Conservation (phyloP, 2,797 vertebrate genomes). For the Cichlasoma orientale region DNA sequence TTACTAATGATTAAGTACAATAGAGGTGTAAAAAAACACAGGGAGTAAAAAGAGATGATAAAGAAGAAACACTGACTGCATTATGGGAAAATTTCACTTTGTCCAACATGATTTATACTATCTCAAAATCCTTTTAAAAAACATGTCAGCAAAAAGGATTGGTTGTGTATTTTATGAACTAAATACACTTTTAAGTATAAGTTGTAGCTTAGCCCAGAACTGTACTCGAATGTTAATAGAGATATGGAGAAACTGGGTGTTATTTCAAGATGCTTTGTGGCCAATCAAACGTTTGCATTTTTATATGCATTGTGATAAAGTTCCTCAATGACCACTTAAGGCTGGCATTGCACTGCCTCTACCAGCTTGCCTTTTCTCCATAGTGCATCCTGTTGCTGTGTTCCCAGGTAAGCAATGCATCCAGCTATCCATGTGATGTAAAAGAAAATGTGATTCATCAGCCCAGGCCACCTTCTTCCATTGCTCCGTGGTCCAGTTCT, state of each 20-base stretch:
- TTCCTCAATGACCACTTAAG: slow-evolving; percentile 2
- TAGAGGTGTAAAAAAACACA: too few species aligned
- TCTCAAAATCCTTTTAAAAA: background rate
- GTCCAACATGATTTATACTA: background rate
- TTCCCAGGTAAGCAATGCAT: too few species aligned
- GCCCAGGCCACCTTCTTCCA: too few species aligned
- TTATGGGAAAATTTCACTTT: background rate
- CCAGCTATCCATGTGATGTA: too few species aligned
- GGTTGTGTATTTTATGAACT: background rate
- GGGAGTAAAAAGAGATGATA: too few species aligned
- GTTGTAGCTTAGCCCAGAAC: background rate
- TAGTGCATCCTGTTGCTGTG: too few species aligned
- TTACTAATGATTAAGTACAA: too few species aligned
- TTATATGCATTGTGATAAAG: background rate
- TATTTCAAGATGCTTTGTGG: background rate
- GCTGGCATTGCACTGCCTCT: background rate
- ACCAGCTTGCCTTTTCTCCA: too few species aligned
- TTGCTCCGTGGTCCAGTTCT: too few species aligned
- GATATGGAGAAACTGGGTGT: background rate
- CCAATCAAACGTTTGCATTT: background rate
- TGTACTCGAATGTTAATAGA: background rate
- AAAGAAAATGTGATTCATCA: too few species aligned
- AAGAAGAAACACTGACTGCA: too few species aligned
- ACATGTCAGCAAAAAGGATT: background rate
- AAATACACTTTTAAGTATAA: background rate